Evolutionary conservation across 2,888 invertebrate genomes (phyloP).

Genomic region (Lasioglossum villosulum): DNA sequence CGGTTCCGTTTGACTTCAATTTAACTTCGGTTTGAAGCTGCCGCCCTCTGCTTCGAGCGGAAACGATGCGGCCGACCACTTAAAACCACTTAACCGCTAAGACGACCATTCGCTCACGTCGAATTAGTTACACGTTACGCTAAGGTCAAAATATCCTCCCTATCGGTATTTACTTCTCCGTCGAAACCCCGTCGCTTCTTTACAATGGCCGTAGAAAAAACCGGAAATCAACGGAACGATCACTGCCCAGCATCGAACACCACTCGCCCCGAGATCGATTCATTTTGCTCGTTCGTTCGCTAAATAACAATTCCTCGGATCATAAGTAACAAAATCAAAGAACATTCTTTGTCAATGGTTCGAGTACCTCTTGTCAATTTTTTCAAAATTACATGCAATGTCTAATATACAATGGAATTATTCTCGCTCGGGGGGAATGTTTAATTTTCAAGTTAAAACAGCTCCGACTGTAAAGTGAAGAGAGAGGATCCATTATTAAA

Average conservation of each 20-base stretch:
- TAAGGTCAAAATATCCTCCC: conserved; percentile 60
- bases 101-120: conserved; percentile 38
- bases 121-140: conserved; percentile 55
- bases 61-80: conserved; percentile 56
- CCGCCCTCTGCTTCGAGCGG: conserved; percentile 26
- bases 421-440: too few species aligned
- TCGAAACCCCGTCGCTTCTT: conserved; percentile 28
- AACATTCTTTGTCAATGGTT: not conserved
- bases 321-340: not conserved
- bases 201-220: conserved; percentile 48
- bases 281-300: not conserved
- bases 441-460: too few species aligned
- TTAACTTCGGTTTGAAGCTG: conserved; percentile 28
- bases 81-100: conserved; percentile 54
- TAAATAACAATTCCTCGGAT: not conserved
- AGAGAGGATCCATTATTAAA: too few species aligned
- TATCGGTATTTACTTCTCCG: conserved; percentile 43
- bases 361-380: not conserved
- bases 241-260: conserved; percentile 1
- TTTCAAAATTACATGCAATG: too few species aligned
- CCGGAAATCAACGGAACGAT: conserved; percentile 40
- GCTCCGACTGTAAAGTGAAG: too few species aligned
- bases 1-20: conserved; percentile 27
- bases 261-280: not conserved
- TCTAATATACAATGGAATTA: too few species aligned